These are phyloP conservation scores for Lamprologus callipterus DNA, from an alignment of 2,113 vertebrate species.

Conservation along the genomic window DNA sequence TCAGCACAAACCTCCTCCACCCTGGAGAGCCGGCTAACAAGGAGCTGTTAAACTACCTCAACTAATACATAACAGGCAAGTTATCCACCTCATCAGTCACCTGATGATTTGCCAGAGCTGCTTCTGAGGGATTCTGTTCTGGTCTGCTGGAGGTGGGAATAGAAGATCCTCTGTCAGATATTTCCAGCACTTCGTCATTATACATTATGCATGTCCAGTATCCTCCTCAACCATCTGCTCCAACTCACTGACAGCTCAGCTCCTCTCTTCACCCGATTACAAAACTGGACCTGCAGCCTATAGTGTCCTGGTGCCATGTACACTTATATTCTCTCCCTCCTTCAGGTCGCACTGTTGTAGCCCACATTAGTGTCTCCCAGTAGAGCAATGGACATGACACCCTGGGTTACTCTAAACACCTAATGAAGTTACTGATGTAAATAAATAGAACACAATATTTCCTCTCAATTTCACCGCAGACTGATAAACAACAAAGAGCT, in stretches of 20 bases:
- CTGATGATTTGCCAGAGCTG: neutral
- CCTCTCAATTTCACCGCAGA: neutral
- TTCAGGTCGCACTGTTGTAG: neutral
- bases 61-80: accelerated
- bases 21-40: neutral
- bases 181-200: neutral
- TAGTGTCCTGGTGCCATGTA: neutral
- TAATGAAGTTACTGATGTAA: neutral
- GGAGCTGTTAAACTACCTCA: neutral
- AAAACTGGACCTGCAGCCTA: neutral
- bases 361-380: neutral
- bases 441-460: neutral
- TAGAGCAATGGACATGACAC: neutral
- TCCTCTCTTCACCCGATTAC: neutral
- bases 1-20: neutral
- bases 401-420: neutral
- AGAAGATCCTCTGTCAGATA: neutral
- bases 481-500: neutral
- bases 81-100: neutral
- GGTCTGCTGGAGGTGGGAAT: neutral
- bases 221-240: neutral
- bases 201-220: neutral
- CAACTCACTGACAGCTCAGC: neutral
- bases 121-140: neutral
- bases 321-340: neutral